Percentiles rank a stretch among this genome's conserved stretches.
Evolutionary conservation across 2,113 vertebrate genomes (phyloP).

Genomic region (Hyperoodon ampullatus): DNA sequence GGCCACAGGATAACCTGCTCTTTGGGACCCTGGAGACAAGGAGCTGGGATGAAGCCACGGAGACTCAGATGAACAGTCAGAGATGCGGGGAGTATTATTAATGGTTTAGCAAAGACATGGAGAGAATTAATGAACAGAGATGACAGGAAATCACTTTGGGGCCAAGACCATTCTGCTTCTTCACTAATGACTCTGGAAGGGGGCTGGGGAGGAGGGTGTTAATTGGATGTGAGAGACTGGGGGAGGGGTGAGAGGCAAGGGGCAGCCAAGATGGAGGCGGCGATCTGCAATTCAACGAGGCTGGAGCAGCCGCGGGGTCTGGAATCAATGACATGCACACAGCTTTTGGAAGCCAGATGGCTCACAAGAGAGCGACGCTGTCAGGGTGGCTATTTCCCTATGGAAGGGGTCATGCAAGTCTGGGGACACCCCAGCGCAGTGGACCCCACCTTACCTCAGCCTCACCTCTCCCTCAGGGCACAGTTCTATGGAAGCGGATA

Average conservation of each 20-base stretch:
- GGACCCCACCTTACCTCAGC: background rate
- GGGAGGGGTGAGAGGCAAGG: background rate
- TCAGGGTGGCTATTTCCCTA: background rate
- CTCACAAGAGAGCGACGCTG: background rate
- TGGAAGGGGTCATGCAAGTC: background rate
- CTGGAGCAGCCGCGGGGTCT: background rate
- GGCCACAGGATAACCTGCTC: background rate
- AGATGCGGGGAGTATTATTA: constrained; percentile 20
- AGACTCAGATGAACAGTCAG: constrained; percentile 44
- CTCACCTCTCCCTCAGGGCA: background rate
- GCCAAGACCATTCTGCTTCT: constrained; percentile 39
- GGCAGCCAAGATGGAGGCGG: background rate
- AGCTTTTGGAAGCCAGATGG: background rate
- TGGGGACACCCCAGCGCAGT: background rate
- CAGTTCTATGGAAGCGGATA: background rate
- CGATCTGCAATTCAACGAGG: background rate
- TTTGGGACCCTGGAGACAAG: constrained; percentile 35
- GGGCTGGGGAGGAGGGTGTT: constrained; percentile 24
- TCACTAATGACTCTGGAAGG: constrained; percentile 49
- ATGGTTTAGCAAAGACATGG: constrained; percentile 48
- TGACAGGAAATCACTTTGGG: constrained; percentile 64
- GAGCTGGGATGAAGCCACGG: background rate
- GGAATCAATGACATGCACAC: background rate
- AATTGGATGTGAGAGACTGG: constrained; percentile 9
- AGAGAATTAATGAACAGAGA: constrained; percentile 64